phyloP scores from a whole-genome alignment of 2,113 vertebrate genomes.

The Syngnathus scovelli region DNA sequence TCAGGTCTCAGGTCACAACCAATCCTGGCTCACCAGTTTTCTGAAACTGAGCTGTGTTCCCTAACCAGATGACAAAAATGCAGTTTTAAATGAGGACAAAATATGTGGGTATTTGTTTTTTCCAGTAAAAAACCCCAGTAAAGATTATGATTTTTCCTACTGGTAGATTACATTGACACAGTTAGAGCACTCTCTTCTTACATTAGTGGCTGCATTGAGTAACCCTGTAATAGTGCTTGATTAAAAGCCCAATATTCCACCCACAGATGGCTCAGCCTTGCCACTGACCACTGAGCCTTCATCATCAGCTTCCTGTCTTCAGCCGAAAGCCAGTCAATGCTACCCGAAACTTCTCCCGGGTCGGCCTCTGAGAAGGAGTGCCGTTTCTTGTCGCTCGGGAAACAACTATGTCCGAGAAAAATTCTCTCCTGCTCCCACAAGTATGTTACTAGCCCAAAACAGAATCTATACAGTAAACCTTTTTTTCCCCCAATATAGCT shows the following conservation, averaged over 20 bases:
- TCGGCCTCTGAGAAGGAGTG: constrained; percentile 72
- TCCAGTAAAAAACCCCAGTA: too few relatives aligned
- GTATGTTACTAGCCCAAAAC: constrained; percentile 58
- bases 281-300: constrained; percentile 60
- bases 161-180: neutral
- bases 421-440: constrained; percentile 74
- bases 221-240: neutral
- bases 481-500: too few relatives aligned
- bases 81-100: too few relatives aligned
- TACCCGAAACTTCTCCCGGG: constrained; percentile 9
- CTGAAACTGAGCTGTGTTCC: too few relatives aligned
- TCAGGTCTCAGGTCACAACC: too few relatives aligned
- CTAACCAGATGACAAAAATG: too few relatives aligned
- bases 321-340: constrained; percentile 9
- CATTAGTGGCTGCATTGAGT: neutral
- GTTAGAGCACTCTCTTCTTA: neutral
- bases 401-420: constrained; percentile 78
- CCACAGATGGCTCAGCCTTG: constrained; percentile 72
- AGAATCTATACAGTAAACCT: neutral
- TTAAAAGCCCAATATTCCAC: neutral
- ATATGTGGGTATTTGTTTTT: too few relatives aligned
- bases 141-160: too few relatives aligned
- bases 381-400: constrained; percentile 75
- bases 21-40: too few relatives aligned
- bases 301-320: constrained; percentile 20